phyloP scores from a whole-genome alignment of 2,797 vertebrate genomes.

The Coluber constrictor region DNA sequence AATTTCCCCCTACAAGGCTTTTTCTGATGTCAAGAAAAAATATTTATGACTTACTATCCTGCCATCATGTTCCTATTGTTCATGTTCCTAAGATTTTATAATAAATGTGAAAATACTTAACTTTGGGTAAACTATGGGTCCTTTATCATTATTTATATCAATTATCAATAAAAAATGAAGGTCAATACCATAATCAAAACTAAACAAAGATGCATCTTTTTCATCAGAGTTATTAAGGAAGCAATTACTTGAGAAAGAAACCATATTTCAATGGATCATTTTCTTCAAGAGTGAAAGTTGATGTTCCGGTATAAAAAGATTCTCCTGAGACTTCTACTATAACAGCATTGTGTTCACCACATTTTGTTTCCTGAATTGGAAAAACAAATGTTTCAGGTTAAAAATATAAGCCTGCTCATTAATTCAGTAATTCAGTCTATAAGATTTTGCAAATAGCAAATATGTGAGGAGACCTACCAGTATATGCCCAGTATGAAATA shows the following conservation, averaged over 20 bases:
- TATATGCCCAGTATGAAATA: neutral
- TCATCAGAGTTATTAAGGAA: neutral
- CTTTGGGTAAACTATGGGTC: neutral
- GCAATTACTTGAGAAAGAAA: constrained; percentile 83
- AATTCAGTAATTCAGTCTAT: neutral
- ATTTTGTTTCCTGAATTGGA: constrained; percentile 78
- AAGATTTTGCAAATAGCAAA: neutral
- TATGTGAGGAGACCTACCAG: neutral
- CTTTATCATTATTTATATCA: neutral
- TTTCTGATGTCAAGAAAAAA: neutral
- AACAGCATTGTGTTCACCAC: constrained; percentile 83
- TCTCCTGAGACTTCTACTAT: constrained; percentile 89
- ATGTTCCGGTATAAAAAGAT: constrained; percentile 86
- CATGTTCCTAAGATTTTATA: neutral
- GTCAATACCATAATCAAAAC: neutral
- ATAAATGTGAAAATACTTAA: neutral
- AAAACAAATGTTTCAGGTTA: constrained; percentile 11
- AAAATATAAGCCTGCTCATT: neutral
- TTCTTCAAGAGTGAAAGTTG: constrained; percentile 82
- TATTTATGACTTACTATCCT: neutral
- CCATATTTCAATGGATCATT: constrained; percentile 80
- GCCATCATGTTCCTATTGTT: neutral
- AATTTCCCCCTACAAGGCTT: neutral
- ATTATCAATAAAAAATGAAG: neutral
- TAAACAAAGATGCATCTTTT: neutral